Evolutionary conservation across 2,797 vertebrate genomes (phyloP), one percentile per base, ranked within the genome.

Genomic region (Limnodromus scolopaceus): DNA sequence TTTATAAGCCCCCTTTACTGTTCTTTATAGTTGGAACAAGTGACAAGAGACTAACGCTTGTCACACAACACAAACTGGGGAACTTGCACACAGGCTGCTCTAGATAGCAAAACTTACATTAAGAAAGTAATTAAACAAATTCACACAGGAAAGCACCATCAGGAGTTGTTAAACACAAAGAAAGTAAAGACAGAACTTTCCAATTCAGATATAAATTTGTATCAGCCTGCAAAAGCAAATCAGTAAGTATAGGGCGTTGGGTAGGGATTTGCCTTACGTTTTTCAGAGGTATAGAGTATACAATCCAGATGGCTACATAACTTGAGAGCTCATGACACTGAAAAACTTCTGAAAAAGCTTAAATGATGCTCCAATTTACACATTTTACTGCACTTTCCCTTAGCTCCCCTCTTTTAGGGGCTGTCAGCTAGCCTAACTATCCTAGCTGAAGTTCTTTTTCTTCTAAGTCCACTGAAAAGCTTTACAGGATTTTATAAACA

Each of bases 241-340:
- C 45, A 55, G 24, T 38, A 48, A 64, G 38, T 16, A 53, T 0
- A 39, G 13, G 10, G 10, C 9, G 17, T 0, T 79, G 43, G 25
- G 24, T 16, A 36, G 28, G n/a, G 39, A 28, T 43, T 32, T 45
- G 28, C 28, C n/a, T 77, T 78, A 38, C 1, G 1, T 19, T 71
- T 2, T 24, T 82, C 51, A 79, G 46, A 72, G 27, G 9, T 53
- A 64, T 2, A 45, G n/a, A 54, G 43, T 4, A 53, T 10, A 25
- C 32, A 61, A 1, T 34, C 34, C 46, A 46, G 20, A 48, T 5
- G 10, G 48, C 76, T 76, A 57, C 57, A n/a, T 65, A 61, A 49
- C 61, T 36, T 58, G 15, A 39, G n/a, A 92, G 46, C 7, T 75
- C 43, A 34, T 2, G 13, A 25, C 22, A n/a, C 41, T 9, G 71